Base-by-base conservation (phyloP, 37 sponge, comb jelly and placozoan species). In the Halichondria panicea region DNA sequence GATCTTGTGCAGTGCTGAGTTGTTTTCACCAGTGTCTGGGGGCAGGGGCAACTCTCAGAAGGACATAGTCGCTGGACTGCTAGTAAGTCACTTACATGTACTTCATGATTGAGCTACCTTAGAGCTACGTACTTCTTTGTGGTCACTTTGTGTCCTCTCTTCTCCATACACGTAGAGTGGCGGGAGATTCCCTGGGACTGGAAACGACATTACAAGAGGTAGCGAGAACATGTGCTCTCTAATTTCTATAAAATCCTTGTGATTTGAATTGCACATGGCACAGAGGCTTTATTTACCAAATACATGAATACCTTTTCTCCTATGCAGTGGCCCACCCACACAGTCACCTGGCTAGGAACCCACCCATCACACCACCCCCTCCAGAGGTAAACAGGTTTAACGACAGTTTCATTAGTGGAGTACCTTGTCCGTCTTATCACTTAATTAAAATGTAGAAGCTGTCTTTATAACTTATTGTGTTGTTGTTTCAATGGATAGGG, bases 321-420 rank as follows among this genome's bases (percentile, higher is more conserved):
- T 30, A 34, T 35, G 36, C 39, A 50, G 30, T 39, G 31, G 21
- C 72, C 11, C 34, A 31, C 60, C 22, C 61, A 60, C 61, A 74
- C 44, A 59, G 41, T 9, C 63, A 36, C 65, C 42, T 24, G 33
- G 19, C 32, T 44, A 25, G 35, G 30, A 33, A 44, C 6, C 3
- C 64, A 25, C 64, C 55, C 78, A 34, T 65, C 28, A 68, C 48
- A 6, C 46, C 69, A 44, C 45, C 48, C 69, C 69, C 69, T 68
- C 48, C 69, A 41, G 48, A 38, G 9, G 69, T 68, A 68, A 68
- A 50, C 21, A 60, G 24, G 30, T 11, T 60, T 9, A 21, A n/a
- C 30, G 9, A 58, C 59, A 58, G 66, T 32, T 19, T 31, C 11
- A 39, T 7, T 43, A 9, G 4, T 15, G n/a, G n/a, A n/a, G n/a